phyloP scores from a whole-genome alignment of 2,113 vertebrate species.

The Rutilus rutilus region DNA sequence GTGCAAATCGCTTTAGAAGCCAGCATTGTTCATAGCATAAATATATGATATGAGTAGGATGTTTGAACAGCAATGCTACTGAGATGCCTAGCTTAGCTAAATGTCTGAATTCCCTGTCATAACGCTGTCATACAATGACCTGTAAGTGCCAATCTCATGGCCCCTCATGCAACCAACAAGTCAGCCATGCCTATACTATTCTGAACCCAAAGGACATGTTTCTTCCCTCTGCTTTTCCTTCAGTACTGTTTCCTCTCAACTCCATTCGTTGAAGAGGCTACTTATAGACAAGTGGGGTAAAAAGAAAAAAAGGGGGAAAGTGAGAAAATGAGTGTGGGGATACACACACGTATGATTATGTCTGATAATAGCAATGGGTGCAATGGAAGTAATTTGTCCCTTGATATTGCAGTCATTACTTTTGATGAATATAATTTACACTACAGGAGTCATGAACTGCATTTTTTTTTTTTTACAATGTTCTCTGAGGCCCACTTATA shows the following conservation, averaged over 20 bases:
- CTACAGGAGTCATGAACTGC: neutral
- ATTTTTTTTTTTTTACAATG: too few relatives aligned
- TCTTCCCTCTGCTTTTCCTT: conserved; percentile 1
- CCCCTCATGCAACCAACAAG: conserved; percentile 13
- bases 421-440: neutral
- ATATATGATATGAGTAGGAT: neutral
- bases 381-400: neutral
- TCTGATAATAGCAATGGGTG: neutral
- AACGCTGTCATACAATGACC: conserved; percentile 20
- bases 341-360: neutral
- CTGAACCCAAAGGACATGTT: conserved; percentile 9
- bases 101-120: neutral
- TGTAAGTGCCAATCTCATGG: conserved; percentile 34
- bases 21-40: neutral
- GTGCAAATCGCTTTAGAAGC: neutral
- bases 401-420: neutral
- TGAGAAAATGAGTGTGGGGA: neutral
- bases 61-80: neutral
- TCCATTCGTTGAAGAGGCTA: neutral
- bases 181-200: conserved; percentile 5
- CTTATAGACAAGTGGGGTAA: conserved; percentile 1
- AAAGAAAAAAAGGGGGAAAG: neutral
- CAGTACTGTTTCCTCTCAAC: neutral
- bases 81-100: conserved; percentile 8
- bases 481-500: too few relatives aligned